Conservation (phyloP, 2,888 invertebrate genomes). For the Dasysyrphus albostriatus region DNA sequence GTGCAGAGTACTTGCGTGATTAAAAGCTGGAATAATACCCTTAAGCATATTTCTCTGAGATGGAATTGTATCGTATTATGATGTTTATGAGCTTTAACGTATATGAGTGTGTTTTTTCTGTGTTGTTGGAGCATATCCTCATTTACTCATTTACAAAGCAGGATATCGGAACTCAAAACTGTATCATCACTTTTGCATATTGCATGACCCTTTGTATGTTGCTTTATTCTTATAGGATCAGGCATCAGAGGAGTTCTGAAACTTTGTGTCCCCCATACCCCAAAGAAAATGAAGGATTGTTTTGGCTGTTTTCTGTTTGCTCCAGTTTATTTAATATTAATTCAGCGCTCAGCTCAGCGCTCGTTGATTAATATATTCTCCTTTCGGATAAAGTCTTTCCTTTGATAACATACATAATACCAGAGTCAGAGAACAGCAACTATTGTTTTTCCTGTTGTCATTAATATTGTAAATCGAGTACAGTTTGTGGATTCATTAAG, state of each 20-base stretch:
- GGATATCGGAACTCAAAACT: slow-evolving; percentile 60
- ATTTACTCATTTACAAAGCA: slow-evolving; percentile 33
- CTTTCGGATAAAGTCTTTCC: slow-evolving; percentile 25
- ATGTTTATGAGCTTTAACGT: slow-evolving; percentile 2
- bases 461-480: slow-evolving; percentile 8
- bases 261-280: slow-evolving; percentile 2
- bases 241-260: slow-evolving; percentile 17
- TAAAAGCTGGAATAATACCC: slow-evolving; percentile 74
- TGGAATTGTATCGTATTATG: slow-evolving; percentile 47
- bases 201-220: slow-evolving; percentile 67
- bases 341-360: slow-evolving; percentile 3
- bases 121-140: background rate
- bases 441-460: background rate
- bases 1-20: slow-evolving; percentile 71
- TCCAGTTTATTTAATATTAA: slow-evolving; percentile 69
- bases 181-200: slow-evolving; percentile 62
- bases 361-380: slow-evolving; percentile 60
- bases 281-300: slow-evolving; percentile 10
- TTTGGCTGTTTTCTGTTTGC: slow-evolving; percentile 37
- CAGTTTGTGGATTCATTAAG: slow-evolving; percentile 20
- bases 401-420: background rate
- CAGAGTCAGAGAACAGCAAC: background rate
- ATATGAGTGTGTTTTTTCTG: background rate
- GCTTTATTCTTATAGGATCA: slow-evolving; percentile 41
- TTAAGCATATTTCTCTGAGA: slow-evolving; percentile 58